phyloP scores from a whole-genome alignment of 2,113 vertebrate species.

The Anser brachyrhynchus region DNA sequence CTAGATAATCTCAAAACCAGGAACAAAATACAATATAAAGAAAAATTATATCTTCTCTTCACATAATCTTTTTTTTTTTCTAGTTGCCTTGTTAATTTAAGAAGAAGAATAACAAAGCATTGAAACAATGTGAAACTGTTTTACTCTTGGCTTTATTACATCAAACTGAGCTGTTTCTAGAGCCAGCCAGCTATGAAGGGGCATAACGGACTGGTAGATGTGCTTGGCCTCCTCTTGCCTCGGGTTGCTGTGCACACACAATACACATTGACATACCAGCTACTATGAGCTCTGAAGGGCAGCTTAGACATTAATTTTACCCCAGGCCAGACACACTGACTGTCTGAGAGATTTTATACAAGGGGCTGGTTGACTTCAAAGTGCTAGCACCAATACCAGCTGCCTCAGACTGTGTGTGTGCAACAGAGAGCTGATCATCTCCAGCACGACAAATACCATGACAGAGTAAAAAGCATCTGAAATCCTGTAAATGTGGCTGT shows the following conservation, averaged over 20 bases:
- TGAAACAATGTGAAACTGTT: background rate
- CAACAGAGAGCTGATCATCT: background rate
- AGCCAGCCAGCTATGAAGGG: background rate
- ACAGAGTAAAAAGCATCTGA: background rate
- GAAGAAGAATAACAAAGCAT: background rate
- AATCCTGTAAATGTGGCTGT: background rate
- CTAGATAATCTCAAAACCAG: background rate
- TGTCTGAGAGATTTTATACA: background rate
- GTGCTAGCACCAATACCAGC: background rate
- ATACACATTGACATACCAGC: background rate
- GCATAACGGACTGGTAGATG: background rate
- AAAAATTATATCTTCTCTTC: background rate
- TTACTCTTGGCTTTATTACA: background rate
- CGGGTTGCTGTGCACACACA: background rate
- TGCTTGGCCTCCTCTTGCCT: background rate
- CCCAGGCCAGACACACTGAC: fast-evolving
- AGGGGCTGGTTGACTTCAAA: background rate
- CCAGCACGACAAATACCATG: too few species aligned
- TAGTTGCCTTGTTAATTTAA: background rate
- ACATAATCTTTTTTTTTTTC: background rate
- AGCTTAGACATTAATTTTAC: background rate
- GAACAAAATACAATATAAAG: background rate
- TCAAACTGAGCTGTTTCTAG: background rate
- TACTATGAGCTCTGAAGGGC: background rate
- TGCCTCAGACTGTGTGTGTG: background rate